Evolutionary conservation across 1,140 invertebrate genomes (phyloP).

Genomic region (Dufourea novaeangliae): DNA sequence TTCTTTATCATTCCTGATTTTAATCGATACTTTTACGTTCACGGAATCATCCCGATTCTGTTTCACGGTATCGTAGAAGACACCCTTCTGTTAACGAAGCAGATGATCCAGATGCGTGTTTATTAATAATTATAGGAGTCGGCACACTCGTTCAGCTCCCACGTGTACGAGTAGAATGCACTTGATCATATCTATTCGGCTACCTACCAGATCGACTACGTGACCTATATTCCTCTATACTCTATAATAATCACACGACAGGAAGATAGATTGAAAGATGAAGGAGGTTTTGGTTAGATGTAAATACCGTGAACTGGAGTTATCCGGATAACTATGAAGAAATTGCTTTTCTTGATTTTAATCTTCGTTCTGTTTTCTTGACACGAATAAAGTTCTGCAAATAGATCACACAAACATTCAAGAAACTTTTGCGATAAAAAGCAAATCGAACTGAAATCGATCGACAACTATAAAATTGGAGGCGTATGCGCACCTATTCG

Average conservation of each 20-base stretch:
- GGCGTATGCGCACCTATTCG: no score
- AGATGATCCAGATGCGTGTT: neutral
- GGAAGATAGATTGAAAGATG: neutral
- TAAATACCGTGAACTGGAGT: neutral
- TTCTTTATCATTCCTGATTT: neutral
- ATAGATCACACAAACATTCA: no score
- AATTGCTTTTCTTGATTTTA: neutral
- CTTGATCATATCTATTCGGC: neutral
- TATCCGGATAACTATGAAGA: neutral
- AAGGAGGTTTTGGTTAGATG: neutral
- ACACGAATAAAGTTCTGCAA: neutral
- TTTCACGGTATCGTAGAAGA: neutral
- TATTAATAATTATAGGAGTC: slow-evolving; percentile 25
- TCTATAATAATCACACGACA: neutral
- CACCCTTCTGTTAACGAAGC: neutral
- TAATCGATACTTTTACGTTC: neutral
- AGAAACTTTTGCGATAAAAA: neutral
- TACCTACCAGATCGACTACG: neutral
- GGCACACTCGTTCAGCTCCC: neutral
- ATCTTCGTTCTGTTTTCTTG: neutral
- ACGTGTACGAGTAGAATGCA: neutral
- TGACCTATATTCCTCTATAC: neutral
- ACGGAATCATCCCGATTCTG: neutral
- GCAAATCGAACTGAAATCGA: neutral
- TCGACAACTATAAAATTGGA: neutral